Conservation (phyloP, 2,888 invertebrate genomes). For the Euplexia lucipara region DNA sequence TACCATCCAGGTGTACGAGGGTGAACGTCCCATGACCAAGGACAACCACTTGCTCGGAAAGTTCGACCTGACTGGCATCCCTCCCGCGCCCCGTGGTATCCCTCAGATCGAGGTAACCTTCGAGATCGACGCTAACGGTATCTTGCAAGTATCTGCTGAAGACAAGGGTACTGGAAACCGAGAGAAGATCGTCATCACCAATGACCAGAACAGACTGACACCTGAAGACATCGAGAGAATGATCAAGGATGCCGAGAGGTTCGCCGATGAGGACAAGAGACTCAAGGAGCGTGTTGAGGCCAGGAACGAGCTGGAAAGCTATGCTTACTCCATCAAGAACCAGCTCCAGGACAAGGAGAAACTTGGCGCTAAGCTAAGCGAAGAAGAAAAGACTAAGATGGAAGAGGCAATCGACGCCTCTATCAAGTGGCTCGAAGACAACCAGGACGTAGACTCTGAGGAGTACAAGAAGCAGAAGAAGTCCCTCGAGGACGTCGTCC, state of each 20-base stretch:
- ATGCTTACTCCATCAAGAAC: slow-evolving; percentile 99
- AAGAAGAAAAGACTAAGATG: slow-evolving; percentile 98
- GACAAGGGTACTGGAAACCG: slow-evolving; percentile 99
- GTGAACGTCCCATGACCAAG: slow-evolving; percentile 99
- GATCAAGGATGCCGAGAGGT: slow-evolving; percentile 99
- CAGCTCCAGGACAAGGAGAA: slow-evolving; percentile 99
- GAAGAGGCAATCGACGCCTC: slow-evolving; percentile 98
- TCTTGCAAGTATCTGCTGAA: slow-evolving; percentile 98
- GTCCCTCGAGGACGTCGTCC: slow-evolving; percentile 97
- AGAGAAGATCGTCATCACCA: slow-evolving; percentile 99
- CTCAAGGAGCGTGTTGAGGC: slow-evolving; percentile 98
- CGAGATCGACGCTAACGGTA: slow-evolving; percentile 98
- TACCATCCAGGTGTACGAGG: slow-evolving; percentile 99
- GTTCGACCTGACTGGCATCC: slow-evolving; percentile 99
- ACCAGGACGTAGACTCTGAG: slow-evolving; percentile 97
- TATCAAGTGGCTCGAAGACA: slow-evolving; percentile 99
- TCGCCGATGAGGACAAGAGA: slow-evolving; percentile 99
- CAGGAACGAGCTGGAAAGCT: slow-evolving; percentile 98
- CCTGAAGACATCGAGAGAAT: slow-evolving; percentile 99
- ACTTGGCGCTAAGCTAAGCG: slow-evolving; percentile 96
- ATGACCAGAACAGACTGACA: slow-evolving; percentile 98
- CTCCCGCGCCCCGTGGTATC: slow-evolving; percentile 98
- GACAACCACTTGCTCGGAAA: slow-evolving; percentile 99
- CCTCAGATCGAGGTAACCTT: slow-evolving; percentile 99
- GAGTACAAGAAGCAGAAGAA: slow-evolving; percentile 99